These are phyloP conservation scores for Hesperia comma DNA, from an alignment of 2,888 invertebrate genomes.

Conservation along the genomic window DNA sequence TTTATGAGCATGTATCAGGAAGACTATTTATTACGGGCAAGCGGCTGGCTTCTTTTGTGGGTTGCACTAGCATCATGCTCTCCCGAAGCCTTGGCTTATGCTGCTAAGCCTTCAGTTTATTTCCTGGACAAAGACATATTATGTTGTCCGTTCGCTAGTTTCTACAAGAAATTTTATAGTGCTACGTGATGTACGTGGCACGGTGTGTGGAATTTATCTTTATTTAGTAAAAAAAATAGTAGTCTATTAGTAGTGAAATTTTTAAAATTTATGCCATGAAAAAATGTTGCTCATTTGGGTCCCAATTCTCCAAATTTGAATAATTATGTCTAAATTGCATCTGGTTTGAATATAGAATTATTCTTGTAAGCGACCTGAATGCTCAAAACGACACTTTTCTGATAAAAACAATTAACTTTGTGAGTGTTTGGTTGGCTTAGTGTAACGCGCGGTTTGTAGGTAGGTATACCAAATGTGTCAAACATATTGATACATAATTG, in stretches of 20 bases:
- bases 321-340: no score
- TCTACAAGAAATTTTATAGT: slow-evolving; percentile 14
- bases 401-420: no score
- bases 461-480: no score
- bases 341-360: no score
- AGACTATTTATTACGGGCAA: slow-evolving; percentile 26
- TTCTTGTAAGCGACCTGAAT: no score
- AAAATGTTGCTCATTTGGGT: no score
- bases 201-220: slow-evolving; percentile 15
- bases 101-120: slow-evolving; percentile 37
- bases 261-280: neutral
- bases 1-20: slow-evolving; percentile 23
- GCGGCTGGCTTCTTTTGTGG: slow-evolving; percentile 29
- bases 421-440: no score
- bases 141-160: slow-evolving; percentile 20
- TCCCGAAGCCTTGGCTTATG: slow-evolving; percentile 32
- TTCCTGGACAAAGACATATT: slow-evolving; percentile 37
- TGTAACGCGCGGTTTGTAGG: no score
- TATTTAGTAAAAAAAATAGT: slow-evolving; percentile 17
- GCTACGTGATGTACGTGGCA: slow-evolving; percentile 15
- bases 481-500: no score
- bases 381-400: no score
- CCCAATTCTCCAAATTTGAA: no score
- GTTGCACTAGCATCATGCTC: slow-evolving; percentile 33
- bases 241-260: neutral